These are phyloP conservation scores for Aplodontia rufa DNA, from an alignment of 2,113 vertebrate genomes.

Conservation along the genomic window DNA sequence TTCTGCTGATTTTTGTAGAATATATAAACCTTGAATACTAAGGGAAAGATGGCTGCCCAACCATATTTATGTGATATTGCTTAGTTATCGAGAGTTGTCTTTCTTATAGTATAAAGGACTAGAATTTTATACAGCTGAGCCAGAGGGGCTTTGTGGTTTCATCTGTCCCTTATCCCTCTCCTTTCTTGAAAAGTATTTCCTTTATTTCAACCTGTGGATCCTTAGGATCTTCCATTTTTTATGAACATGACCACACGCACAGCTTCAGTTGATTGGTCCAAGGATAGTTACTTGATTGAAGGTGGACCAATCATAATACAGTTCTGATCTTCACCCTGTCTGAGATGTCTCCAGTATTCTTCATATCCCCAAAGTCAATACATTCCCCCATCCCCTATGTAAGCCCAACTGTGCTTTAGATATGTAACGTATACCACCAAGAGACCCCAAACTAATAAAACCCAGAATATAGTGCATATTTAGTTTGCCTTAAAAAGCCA, in stretches of 20 bases:
- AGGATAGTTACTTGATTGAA: background rate
- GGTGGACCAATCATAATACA: background rate
- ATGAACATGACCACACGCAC: background rate
- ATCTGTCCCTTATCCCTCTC: background rate
- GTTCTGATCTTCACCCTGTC: background rate
- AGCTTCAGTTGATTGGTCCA: background rate
- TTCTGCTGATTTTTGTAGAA: background rate
- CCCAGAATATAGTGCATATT: background rate
- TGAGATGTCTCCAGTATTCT: background rate
- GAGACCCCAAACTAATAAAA: background rate
- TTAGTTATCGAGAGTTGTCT: background rate
- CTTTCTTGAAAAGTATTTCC: background rate
- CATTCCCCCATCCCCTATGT: too few species aligned
- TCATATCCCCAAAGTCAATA: background rate
- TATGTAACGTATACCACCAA: background rate
- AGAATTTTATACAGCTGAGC: background rate
- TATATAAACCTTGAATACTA: background rate
- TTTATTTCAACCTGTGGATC: background rate
- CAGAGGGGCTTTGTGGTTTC: background rate
- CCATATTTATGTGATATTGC: background rate
- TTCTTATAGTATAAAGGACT: conserved; percentile 22
- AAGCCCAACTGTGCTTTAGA: too few species aligned
- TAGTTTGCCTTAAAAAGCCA: background rate
- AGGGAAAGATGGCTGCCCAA: background rate
- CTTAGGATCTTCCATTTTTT: background rate